Percentiles rank a stretch among this genome's conserved stretches.
Conservation (phyloP, 2,888 invertebrate genomes). For the Plebejus anna region DNA sequence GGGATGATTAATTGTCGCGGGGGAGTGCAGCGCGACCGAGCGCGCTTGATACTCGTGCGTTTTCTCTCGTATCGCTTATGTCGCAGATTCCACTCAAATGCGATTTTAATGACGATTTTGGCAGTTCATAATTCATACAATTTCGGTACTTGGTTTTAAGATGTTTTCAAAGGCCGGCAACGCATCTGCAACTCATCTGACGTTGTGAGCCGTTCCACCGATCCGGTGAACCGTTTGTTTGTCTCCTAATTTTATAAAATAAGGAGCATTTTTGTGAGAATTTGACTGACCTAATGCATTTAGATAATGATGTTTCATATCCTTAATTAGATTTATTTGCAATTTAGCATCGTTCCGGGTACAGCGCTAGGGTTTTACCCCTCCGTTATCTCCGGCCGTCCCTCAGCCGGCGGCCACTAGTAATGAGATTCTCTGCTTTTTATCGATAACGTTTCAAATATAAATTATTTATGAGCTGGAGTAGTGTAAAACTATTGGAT, state of each 20-base stretch:
- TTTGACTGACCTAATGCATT: not conserved
- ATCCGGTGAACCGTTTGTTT: too few relatives aligned
- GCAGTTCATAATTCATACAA: not conserved
- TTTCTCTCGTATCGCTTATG: not conserved
- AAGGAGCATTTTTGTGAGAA: not conserved
- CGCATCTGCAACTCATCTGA: too few relatives aligned
- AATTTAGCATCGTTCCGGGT: constrained; percentile 23
- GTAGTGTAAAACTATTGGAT: not conserved
- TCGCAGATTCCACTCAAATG: not conserved
- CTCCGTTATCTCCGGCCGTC: constrained; percentile 41
- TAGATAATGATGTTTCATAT: not conserved
- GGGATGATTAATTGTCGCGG: constrained; percentile 60
- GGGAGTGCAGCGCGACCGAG: constrained; percentile 38
- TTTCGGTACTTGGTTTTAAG: not conserved
- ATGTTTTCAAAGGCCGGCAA: not conserved
- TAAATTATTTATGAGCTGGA: not conserved
- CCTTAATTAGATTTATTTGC: not conserved
- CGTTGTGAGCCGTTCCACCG: too few relatives aligned
- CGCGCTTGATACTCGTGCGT: constrained; percentile 25
- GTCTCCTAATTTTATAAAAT: too few relatives aligned
- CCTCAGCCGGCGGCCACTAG: constrained; percentile 38
- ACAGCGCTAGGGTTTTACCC: constrained; percentile 30
- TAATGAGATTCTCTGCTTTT: constrained; percentile 33
- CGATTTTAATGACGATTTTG: not conserved
- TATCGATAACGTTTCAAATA: constrained; percentile 10